Evolutionary conservation across 2,888 invertebrate species (phyloP).

Genomic region (Catocala fraxini): DNA sequence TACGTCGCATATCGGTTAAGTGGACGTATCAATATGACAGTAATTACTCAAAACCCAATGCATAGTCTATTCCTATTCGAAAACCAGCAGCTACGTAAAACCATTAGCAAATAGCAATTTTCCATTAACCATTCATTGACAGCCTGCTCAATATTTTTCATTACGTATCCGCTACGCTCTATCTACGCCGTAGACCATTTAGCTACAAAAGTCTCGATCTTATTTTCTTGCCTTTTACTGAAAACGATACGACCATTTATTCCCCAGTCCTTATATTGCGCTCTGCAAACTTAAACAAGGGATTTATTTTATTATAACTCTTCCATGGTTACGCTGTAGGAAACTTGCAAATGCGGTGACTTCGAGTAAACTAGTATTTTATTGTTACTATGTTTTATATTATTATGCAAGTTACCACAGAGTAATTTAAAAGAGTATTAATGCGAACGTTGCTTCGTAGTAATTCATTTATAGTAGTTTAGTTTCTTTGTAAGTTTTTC

Average conservation of each 20-base stretch:
- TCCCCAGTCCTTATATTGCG: constrained; percentile 2
- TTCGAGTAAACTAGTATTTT: constrained; percentile 6
- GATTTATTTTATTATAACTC: constrained; percentile 6
- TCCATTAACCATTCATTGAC: background rate
- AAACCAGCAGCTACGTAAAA: too few species aligned
- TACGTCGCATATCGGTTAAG: too few species aligned
- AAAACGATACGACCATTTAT: constrained; percentile 8
- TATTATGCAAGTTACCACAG: background rate
- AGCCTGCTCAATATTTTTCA: background rate
- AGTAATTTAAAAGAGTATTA: background rate
- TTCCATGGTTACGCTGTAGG: background rate
- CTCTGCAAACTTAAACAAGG: constrained; percentile 6
- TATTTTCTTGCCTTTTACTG: constrained; percentile 1
- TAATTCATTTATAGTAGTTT: too few species aligned
- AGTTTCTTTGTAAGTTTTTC: too few species aligned
- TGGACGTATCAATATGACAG: too few species aligned
- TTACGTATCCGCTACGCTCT: constrained; percentile 6
- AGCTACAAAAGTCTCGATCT: constrained; percentile 4
- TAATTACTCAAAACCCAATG: too few species aligned
- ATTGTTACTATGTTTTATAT: constrained; percentile 1
- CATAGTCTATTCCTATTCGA: too few species aligned
- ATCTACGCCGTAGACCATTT: constrained; percentile 8
- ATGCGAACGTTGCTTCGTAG: too few species aligned
- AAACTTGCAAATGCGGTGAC: constrained; percentile 7
- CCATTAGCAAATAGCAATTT: too few species aligned